These are phyloP conservation scores for Tiliqua scincoides DNA, from an alignment of 2,113 vertebrate species.

Conservation along the genomic window DNA sequence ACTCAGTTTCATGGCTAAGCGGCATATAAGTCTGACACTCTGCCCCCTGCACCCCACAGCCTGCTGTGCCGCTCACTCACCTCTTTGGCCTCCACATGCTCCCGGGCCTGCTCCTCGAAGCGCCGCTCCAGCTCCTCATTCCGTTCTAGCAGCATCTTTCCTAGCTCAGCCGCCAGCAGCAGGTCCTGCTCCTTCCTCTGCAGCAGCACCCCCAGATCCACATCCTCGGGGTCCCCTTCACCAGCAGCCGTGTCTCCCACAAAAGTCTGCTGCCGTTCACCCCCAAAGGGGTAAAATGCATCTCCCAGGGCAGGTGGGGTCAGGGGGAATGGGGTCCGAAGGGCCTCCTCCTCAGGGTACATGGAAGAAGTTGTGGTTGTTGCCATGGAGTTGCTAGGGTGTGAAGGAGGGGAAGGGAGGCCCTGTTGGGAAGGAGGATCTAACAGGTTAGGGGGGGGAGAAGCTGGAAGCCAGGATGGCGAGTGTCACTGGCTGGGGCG, in stretches of 20 bases:
- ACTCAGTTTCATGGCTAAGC: too few relatives aligned
- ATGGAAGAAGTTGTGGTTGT: conserved; percentile 49
- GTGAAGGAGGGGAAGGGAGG: neutral
- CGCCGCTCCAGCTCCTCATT: conserved; percentile 68
- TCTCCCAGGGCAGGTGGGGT: conserved; percentile 61
- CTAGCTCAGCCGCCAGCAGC: conserved; percentile 69
- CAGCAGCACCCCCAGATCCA: conserved; percentile 67
- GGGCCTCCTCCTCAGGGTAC: conserved; percentile 10
- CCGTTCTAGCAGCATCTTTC: conserved; percentile 74
- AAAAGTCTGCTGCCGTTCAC: conserved; percentile 60
- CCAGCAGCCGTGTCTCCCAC: conserved; percentile 42
- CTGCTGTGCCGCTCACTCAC: conserved; percentile 46
- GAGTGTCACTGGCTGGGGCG: too few relatives aligned
- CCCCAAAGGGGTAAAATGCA: conserved; percentile 70
- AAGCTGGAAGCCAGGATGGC: neutral
- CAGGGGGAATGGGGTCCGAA: conserved; percentile 24
- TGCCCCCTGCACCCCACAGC: too few relatives aligned
- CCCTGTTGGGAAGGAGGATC: neutral
- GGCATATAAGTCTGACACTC: too few relatives aligned
- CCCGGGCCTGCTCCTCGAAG: conserved; percentile 55
- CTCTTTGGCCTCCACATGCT: conserved; percentile 64
- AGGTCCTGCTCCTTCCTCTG: conserved; percentile 74
- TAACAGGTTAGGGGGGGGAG: neutral
- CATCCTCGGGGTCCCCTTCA: conserved; percentile 24
- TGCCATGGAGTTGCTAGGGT: neutral